phyloP scores from a whole-genome alignment of 2,113 vertebrate species.

The Psettodes erumei region DNA sequence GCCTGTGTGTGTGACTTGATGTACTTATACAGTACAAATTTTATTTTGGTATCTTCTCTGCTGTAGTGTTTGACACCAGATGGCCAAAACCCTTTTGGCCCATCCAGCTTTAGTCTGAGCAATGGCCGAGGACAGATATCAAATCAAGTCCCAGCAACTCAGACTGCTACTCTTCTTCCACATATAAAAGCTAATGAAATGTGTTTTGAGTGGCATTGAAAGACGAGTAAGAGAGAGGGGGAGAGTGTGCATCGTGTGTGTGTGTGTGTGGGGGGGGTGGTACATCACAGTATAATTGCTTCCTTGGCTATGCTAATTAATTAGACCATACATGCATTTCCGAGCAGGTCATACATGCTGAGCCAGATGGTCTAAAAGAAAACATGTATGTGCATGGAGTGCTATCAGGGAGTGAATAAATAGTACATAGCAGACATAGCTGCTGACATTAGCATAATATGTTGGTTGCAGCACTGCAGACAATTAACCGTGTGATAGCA shows the following conservation, averaged over 20 bases:
- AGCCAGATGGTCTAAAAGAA: constrained; percentile 78
- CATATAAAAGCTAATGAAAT: constrained; percentile 81
- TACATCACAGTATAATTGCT: constrained; percentile 76
- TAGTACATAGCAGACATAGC: constrained; percentile 58
- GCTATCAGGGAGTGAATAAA: constrained; percentile 67
- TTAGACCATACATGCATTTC: constrained; percentile 81
- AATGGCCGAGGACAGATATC: constrained; percentile 53
- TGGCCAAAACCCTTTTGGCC: constrained; percentile 19
- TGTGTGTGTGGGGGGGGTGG: background rate
- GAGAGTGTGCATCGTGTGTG: constrained; percentile 23
- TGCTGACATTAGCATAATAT: constrained; percentile 75
- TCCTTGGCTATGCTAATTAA: constrained; percentile 83
- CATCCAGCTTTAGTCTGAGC: constrained; percentile 16
- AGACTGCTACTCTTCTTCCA: constrained; percentile 61
- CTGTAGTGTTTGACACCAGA: constrained; percentile 27
- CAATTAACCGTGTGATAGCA: constrained; percentile 70
- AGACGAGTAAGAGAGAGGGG: constrained; percentile 40
- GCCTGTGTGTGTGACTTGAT: background rate
- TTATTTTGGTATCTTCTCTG: background rate
- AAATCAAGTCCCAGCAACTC: constrained; percentile 60
- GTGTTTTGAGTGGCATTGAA: constrained; percentile 73
- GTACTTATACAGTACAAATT: background rate
- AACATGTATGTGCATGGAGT: constrained; percentile 71
- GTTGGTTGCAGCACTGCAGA: constrained; percentile 69
- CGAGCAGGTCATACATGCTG: constrained; percentile 75